These are phyloP conservation scores for Ylistrum balloti DNA, from an alignment of 1,140 invertebrate genomes.

Conservation along the genomic window DNA sequence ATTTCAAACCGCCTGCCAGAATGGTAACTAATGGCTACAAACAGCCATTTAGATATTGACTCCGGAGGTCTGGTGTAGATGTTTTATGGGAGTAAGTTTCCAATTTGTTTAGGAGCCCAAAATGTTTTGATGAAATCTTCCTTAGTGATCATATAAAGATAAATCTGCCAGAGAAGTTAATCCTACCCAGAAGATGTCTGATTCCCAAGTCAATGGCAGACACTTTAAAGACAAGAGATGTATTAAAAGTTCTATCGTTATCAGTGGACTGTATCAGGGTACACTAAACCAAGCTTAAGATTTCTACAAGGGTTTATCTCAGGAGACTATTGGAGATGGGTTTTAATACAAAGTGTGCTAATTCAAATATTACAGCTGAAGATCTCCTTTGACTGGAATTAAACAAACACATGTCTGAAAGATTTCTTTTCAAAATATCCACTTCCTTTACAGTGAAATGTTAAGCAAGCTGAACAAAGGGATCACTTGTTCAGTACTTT, in stretches of 20 bases:
- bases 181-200: neutral
- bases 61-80: neutral
- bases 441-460: neutral
- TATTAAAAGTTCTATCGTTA: neutral
- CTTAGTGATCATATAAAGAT: neutral
- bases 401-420: neutral
- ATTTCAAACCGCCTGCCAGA: neutral
- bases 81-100: neutral
- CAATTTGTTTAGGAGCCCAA: slow-evolving; percentile 14
- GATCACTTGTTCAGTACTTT: neutral
- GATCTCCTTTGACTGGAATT: too few species aligned
- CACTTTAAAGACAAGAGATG: neutral
- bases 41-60: neutral
- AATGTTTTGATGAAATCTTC: neutral
- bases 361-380: too few species aligned
- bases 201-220: neutral
- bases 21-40: neutral
- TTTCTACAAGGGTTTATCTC: neutral
- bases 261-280: neutral
- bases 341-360: too few species aligned
- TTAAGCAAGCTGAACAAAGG: too few species aligned
- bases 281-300: neutral
- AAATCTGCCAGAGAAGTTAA: neutral
- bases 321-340: neutral
- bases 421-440: neutral